A percentile compares a stretch with the other conserved stretches of the same genome.
Conservation (phyloP, 2,113 vertebrate genomes). For the Charina bottae region DNA sequence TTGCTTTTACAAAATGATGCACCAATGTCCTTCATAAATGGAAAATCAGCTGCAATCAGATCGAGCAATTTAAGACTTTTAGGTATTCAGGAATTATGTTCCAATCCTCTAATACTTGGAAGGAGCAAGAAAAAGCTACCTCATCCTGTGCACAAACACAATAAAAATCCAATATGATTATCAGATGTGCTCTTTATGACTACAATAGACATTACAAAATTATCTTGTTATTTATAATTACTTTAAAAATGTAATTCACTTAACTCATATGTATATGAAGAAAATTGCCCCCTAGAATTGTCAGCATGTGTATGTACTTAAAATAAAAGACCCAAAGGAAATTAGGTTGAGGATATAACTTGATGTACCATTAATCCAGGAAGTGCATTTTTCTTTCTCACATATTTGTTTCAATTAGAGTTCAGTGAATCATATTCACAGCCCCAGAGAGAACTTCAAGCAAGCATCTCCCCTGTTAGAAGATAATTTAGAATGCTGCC, state of each 20-base stretch:
- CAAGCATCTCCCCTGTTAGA: conserved; percentile 34
- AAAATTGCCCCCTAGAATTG: conserved; percentile 29
- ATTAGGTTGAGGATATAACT: conserved; percentile 31
- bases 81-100: neutral
- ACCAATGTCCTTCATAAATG: neutral
- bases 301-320: neutral
- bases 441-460: conserved; percentile 39
- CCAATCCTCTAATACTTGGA: neutral
- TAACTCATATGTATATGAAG: neutral
- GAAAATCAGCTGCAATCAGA: neutral
- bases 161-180: neutral
- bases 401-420: conserved; percentile 57
- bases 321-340: conserved; percentile 41
- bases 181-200: neutral
- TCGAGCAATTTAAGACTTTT: neutral
- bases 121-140: neutral
- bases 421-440: conserved; percentile 45
- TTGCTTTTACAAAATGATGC: neutral
- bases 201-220: conserved; percentile 29
- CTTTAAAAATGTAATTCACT: conserved; percentile 52
- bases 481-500: conserved; percentile 48
- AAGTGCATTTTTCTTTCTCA: conserved; percentile 18
- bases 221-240: conserved; percentile 46
- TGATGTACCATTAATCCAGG: conserved; percentile 14
- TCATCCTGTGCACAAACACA: neutral